These are phyloP conservation scores for Procambarus virginalis DNA, from an alignment of 1,140 invertebrate species.

Conservation along the genomic window DNA sequence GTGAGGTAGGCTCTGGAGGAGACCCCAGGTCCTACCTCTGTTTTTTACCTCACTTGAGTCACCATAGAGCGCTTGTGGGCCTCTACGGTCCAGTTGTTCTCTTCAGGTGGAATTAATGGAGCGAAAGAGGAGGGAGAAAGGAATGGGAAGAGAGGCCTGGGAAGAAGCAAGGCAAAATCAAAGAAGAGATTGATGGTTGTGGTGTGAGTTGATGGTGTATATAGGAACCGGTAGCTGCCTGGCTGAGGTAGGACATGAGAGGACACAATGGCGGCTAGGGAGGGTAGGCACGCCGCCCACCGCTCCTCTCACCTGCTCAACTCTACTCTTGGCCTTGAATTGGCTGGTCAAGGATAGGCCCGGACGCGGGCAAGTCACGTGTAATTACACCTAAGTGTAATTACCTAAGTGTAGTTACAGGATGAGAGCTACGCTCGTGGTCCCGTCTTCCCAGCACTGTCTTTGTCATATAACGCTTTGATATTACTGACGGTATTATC, in stretches of 20 bases:
- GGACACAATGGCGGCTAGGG: not conserved
- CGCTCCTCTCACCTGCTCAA: too few species aligned
- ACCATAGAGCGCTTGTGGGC: not conserved
- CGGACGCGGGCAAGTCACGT: too few species aligned
- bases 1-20: too few species aligned
- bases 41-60: not conserved
- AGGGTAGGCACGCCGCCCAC: too few species aligned
- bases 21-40: not conserved
- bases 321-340: too few species aligned
- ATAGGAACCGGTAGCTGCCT: not conserved
- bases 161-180: not conserved
- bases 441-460: too few species aligned
- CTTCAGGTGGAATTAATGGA: not conserved
- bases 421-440: too few species aligned
- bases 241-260: not conserved
- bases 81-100: not conserved
- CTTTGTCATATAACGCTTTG: too few species aligned
- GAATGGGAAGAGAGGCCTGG: not conserved
- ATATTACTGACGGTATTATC: too few species aligned
- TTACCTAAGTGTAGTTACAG: too few species aligned
- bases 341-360: too few species aligned
- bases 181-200: not conserved
- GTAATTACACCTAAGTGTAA: too few species aligned
- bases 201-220: not conserved
- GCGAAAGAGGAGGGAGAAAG: not conserved